These are phyloP conservation scores for Sebastes flavidus DNA, from an alignment of 2,797 vertebrate genomes.

Conservation along the genomic window DNA sequence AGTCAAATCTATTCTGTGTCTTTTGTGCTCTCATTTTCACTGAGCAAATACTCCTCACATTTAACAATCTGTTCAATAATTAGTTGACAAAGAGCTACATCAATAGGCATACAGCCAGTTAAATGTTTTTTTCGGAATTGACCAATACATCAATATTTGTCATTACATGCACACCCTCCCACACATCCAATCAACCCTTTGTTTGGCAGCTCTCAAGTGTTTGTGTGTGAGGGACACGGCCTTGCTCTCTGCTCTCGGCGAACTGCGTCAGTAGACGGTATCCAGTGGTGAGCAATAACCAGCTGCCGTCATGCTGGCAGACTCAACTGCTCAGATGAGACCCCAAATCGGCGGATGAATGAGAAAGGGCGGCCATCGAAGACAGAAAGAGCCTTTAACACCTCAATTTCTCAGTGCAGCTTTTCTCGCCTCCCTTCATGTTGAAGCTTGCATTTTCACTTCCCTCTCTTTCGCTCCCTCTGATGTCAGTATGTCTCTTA, in stretches of 20 bases:
- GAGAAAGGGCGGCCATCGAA: neutral
- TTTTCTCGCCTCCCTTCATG: conserved; percentile 13
- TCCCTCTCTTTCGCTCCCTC: neutral
- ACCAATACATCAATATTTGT: conserved; percentile 15
- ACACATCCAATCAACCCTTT: neutral
- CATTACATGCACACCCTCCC: neutral
- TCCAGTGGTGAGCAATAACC: conserved; percentile 43
- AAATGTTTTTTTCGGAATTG: neutral
- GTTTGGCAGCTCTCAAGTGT: neutral
- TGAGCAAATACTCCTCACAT: neutral
- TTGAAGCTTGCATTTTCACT: conserved; percentile 16
- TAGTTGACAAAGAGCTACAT: neutral
- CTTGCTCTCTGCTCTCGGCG: conserved; percentile 16
- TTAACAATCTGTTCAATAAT: neutral
- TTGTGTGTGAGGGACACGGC: neutral
- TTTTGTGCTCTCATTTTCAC: neutral
- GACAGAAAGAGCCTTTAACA: conserved; percentile 19
- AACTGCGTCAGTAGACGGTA: conserved; percentile 44
- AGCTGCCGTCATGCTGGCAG: conserved; percentile 3
- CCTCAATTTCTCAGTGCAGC: neutral
- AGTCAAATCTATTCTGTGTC: conserved; percentile 3
- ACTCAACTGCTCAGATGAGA: conserved; percentile 19
- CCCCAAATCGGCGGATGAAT: conserved; percentile 1
- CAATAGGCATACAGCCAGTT: neutral
- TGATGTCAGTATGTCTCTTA: neutral